These are phyloP conservation scores for Sialia sialis DNA, from an alignment of 2,113 vertebrate species.

Conservation along the genomic window DNA sequence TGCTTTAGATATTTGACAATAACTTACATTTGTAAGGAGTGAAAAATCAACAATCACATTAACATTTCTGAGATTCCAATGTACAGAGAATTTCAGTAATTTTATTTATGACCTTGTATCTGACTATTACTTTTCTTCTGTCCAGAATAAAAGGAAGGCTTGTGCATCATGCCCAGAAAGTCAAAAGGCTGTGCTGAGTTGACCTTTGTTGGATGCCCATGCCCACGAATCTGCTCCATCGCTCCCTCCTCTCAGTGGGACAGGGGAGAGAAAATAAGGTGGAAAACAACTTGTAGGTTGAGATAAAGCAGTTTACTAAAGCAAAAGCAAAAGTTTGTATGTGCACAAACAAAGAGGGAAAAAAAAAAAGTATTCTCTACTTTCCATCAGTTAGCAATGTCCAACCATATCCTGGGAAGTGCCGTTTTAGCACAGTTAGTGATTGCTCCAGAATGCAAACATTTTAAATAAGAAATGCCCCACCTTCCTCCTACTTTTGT, in stretches of 20 bases:
- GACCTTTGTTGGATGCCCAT: not conserved
- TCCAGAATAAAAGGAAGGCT: not conserved
- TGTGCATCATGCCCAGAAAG: not conserved
- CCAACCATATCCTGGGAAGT: not conserved
- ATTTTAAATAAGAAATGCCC: not conserved
- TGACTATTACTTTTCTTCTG: not conserved
- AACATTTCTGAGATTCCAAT: not conserved
- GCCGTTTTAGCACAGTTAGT: rapidly evolving
- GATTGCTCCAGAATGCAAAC: not conserved
- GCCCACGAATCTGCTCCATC: not conserved
- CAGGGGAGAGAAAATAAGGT: not conserved
- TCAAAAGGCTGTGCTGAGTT: not conserved
- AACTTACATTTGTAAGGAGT: not conserved
- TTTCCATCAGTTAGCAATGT: not conserved
- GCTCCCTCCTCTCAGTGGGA: not conserved
- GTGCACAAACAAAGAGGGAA: not conserved
- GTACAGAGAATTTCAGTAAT: not conserved
- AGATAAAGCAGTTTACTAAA: not conserved
- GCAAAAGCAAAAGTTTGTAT: not conserved
- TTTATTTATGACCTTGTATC: not conserved
- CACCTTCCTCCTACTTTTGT: not conserved
- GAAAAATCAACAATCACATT: not conserved
- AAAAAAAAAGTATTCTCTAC: not conserved
- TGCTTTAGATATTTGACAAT: not conserved
- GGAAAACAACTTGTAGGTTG: not conserved